phyloP scores from a whole-genome alignment of 2,797 vertebrate species.

The Helarctos malayanus region DNA sequence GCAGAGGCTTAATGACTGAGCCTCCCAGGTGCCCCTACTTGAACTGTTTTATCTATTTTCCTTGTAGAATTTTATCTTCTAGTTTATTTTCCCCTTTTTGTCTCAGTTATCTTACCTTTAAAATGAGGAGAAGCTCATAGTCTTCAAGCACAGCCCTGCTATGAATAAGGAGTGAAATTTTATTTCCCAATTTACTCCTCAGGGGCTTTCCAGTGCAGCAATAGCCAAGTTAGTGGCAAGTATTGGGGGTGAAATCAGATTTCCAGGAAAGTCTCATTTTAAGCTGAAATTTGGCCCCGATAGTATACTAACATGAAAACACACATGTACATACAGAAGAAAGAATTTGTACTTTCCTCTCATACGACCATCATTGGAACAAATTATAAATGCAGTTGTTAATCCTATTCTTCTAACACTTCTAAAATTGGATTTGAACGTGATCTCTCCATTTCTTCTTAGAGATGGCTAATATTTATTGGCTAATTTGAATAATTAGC shows the following conservation, averaged over 20 bases:
- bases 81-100: background rate
- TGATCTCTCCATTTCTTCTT: background rate
- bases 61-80: background rate
- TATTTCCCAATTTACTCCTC: background rate
- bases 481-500: background rate
- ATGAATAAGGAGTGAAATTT: background rate
- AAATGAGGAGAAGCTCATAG: background rate
- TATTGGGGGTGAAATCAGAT: background rate
- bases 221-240: background rate
- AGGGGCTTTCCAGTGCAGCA: background rate
- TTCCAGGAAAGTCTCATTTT: conserved; percentile 1
- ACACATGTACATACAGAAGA: background rate
- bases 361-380: background rate
- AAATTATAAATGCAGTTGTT: background rate
- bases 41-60: background rate
- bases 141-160: background rate
- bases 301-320: background rate
- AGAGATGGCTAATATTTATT: background rate
- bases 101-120: background rate
- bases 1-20: no score
- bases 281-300: background rate
- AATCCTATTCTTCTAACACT: background rate
- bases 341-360: background rate
- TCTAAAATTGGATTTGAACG: background rate
- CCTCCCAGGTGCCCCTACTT: background rate